These are phyloP conservation scores for Drosophila demipolita DNA, from an alignment of 2,888 invertebrate species.

Conservation along the genomic window DNA sequence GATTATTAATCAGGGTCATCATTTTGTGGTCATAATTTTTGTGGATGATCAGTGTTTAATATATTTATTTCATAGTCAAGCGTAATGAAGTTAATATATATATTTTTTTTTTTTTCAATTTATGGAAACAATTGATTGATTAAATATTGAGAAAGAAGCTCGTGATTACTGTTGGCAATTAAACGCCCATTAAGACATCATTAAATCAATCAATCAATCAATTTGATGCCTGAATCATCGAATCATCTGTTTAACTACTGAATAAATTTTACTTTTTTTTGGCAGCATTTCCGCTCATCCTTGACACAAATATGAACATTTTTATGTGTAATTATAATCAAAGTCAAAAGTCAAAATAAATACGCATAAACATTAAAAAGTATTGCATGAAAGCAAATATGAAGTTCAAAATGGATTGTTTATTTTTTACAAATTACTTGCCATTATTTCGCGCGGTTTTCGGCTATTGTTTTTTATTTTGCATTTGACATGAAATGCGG, in stretches of 20 bases:
- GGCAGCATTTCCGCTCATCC: constrained; percentile 69
- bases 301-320: constrained; percentile 65
- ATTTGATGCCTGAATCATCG: constrained; percentile 38
- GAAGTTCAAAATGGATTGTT: constrained; percentile 41
- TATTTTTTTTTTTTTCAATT: neutral
- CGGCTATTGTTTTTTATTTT: constrained; percentile 24
- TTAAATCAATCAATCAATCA: constrained; percentile 61
- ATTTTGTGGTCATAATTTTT: too few relatives aligned
- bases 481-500: constrained; percentile 7
- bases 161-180: constrained; percentile 30
- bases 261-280: constrained; percentile 36
- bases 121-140: constrained; percentile 11
- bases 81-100: neutral
- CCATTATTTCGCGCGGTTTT: constrained; percentile 48
- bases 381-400: constrained; percentile 7
- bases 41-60: neutral
- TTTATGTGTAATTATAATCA: constrained; percentile 63
- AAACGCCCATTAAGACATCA: constrained; percentile 54
- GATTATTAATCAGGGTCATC: neutral
- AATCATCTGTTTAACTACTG: constrained; percentile 36
- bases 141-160: constrained; percentile 25
- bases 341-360: constrained; percentile 35
- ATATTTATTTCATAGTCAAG: neutral
- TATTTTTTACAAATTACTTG: constrained; percentile 52
- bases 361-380: constrained; percentile 7